These are phyloP conservation scores for Cryptotis parvus DNA, from an alignment of 2,113 vertebrate genomes.

Conservation along the genomic window DNA sequence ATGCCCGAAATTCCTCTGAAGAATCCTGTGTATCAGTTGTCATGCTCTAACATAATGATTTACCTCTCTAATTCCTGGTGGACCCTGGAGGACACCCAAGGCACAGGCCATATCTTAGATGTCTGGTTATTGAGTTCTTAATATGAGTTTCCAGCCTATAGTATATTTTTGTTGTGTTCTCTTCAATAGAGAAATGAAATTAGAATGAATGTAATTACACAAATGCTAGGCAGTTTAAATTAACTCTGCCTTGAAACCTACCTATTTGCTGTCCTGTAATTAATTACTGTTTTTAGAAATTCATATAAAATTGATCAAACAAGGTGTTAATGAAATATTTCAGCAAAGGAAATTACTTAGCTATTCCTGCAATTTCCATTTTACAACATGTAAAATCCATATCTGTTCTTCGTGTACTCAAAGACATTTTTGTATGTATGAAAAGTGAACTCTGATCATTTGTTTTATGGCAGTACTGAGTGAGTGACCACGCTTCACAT, in stretches of 20 bases:
- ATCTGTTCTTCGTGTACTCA: slow-evolving; percentile 40
- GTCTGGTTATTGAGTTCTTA: neutral
- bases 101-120: neutral
- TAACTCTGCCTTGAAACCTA: slow-evolving; percentile 42
- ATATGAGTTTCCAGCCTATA: neutral
- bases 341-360: slow-evolving; percentile 23
- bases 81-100: neutral
- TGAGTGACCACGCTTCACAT: neutral
- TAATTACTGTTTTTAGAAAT: slow-evolving; percentile 60
- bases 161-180: slow-evolving; percentile 33
- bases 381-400: slow-evolving; percentile 37
- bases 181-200: slow-evolving; percentile 10
- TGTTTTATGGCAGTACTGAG: neutral
- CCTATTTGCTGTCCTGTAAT: slow-evolving; percentile 3
- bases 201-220: slow-evolving; percentile 50
- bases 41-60: neutral
- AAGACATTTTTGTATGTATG: neutral
- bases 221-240: slow-evolving; percentile 53
- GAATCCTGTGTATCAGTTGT: neutral
- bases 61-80: neutral
- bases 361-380: slow-evolving; percentile 33
- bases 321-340: slow-evolving; percentile 33
- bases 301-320: slow-evolving; percentile 58
- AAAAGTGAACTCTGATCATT: neutral
- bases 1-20: neutral